Evolutionary conservation across 2,113 vertebrate genomes (phyloP).

Genomic region (Otocyon megalotis): DNA sequence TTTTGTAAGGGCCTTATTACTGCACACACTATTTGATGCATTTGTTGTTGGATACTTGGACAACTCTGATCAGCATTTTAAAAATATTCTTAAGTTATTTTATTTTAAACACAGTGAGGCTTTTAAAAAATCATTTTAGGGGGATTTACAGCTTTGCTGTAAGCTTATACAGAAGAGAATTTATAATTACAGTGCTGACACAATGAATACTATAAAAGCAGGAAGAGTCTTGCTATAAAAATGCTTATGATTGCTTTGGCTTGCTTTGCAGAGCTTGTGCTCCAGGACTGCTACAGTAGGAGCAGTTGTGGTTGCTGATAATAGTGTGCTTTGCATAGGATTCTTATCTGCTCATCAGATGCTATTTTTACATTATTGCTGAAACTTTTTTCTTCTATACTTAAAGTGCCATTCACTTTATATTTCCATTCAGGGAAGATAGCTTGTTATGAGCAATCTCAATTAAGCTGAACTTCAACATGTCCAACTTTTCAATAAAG

Average conservation of each 20-base stretch:
- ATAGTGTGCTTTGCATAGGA: slow-evolving; percentile 75
- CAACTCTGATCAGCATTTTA: background rate
- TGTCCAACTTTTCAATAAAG: slow-evolving; percentile 80
- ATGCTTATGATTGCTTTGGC: slow-evolving; percentile 77
- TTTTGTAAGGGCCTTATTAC: background rate
- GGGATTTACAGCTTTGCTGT: slow-evolving; percentile 76
- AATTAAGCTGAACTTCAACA: slow-evolving; percentile 77
- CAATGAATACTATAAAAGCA: slow-evolving; percentile 78
- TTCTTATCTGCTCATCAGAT: slow-evolving; percentile 83
- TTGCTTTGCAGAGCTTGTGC: slow-evolving; percentile 76
- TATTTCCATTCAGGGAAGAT: slow-evolving; percentile 57
- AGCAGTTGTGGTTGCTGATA: slow-evolving; percentile 77
- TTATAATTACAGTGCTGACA: slow-evolving; percentile 86
- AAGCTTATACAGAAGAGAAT: slow-evolving; percentile 79
- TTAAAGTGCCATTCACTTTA: slow-evolving; percentile 75
- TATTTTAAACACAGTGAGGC: slow-evolving; percentile 44
- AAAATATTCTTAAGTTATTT: slow-evolving; percentile 64
- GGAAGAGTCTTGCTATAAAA: slow-evolving; percentile 81
- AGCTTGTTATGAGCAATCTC: slow-evolving; percentile 78
- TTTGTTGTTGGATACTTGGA: background rate
- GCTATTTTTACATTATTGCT: slow-evolving; percentile 78
- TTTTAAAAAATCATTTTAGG: slow-evolving; percentile 73
- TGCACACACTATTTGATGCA: background rate
- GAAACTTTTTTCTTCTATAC: slow-evolving; percentile 75
- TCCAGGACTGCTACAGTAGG: slow-evolving; percentile 56